phyloP scores from a whole-genome alignment of 2,797 vertebrate species.

The Argyrosomus regius region DNA sequence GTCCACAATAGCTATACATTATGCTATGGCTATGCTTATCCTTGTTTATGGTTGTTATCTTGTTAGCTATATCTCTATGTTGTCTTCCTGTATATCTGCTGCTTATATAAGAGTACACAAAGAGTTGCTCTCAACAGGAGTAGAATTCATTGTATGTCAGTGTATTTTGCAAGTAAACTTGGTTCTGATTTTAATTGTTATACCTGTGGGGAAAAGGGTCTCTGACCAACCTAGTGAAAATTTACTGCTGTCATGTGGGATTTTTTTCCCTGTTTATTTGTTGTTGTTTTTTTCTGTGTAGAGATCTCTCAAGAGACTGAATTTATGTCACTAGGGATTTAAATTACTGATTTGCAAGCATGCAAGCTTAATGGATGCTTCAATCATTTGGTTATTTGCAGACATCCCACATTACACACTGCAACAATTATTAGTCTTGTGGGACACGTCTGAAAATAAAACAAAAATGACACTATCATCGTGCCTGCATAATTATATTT shows the following conservation, averaged over 20 bases:
- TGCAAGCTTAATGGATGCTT: conserved; percentile 30
- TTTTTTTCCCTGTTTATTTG: conserved; percentile 13
- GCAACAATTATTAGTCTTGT: conserved; percentile 29
- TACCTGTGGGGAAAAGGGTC: background rate
- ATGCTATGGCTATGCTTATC: background rate
- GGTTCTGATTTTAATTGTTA: background rate
- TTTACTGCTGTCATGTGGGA: background rate
- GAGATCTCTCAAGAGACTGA: conserved; percentile 11
- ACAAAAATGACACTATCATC: background rate
- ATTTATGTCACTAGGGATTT: conserved; percentile 37
- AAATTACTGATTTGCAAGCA: conserved; percentile 9
- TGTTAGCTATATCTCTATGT: background rate
- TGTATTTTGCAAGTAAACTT: background rate
- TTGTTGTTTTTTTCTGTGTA: background rate
- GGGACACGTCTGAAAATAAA: background rate
- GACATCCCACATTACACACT: conserved; percentile 23
- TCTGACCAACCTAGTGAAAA: background rate
- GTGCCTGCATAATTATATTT: background rate
- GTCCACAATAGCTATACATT: background rate
- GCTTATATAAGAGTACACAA: background rate
- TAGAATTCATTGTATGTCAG: background rate
- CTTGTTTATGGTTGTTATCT: background rate
- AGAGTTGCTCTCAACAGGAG: background rate
- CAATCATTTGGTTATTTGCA: conserved; percentile 40
- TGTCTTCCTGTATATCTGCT: background rate